Evolutionary conservation across 2,888 invertebrate species (phyloP), one percentile per base, ranked within the genome.

Genomic region (Chromoteleia sp.): DNA sequence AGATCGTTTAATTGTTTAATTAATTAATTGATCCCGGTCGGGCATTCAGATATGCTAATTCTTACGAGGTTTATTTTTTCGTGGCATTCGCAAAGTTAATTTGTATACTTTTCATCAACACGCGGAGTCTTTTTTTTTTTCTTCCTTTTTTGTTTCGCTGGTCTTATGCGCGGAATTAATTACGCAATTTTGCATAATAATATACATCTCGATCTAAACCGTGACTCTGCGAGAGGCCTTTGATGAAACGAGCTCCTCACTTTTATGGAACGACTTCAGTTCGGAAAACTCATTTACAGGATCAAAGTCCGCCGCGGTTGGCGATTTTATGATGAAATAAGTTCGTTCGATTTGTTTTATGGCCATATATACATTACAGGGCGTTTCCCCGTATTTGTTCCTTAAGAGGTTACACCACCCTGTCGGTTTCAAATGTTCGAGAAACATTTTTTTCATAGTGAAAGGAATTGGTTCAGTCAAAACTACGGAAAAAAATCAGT

Each of bases 61-160:
- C n/a, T 36, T 36, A 36, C 39, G 15, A 15, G 39, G 4, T 15
- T 41, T 1, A 15, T 15, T 41, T 41, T 41, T 41, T 41, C 39
- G 39, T 41, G 14, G 14, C 39, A 41, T 15, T 41, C 14, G 10
- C 15, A 3, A 41, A 2, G 14, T 14, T 41, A 41, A 41, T 41
- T 41, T 41, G 39, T 41, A 41, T 41, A 14, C 39, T 41, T 41
- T 41, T 41, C 39, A 41, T 41, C 39, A 41, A n/a, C n/a, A n/a
- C n/a, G 14, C 39, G 14, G 12, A 2, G 14, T 41, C n/a, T 0
- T 3, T 10, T 36, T 36, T 41, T 41, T 41, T 15, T 14, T 4
- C 39, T 36, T 3, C 36, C n/a, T 10, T n/a, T 14, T 12, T 12
- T 41, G 14, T 41, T 41, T 41, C 14, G 14, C 25, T 25, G n/a